Base-by-base conservation (phyloP, 2,888 invertebrate species). In the Eilema caniola region DNA sequence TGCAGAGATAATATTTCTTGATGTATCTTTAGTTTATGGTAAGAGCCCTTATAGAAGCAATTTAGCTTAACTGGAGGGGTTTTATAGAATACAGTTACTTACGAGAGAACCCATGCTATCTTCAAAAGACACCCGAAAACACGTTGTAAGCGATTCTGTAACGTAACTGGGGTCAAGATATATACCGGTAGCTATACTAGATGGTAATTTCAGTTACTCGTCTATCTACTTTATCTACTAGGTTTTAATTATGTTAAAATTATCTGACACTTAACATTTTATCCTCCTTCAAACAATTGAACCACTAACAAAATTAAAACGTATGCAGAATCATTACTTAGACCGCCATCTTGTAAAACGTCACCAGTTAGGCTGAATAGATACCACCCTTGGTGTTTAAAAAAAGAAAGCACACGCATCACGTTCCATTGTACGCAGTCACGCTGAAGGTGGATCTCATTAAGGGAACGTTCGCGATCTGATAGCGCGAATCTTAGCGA, bases 391-490 rank as follows among this genome's bases (percentile, higher is more conserved):
- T 92, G 92, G 90, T 90, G 83, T 84, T 87, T 87, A 92, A 91
- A 91, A 85, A 92, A 91, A 93, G 87, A 89, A 92, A 91, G 84
- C 88, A 88, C 91, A 94, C 92, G 92, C 93, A 92, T 90, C 89
- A 86, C 92, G 89, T 89, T 87, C 89, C 89, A 95, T 95, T 95
- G 93, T 94, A 93, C 88, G 88, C 83, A 91, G 93, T 92, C 91
- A 91, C 90, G 81, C 57, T 79, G 90, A 91, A 93, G 94, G 93
- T 93, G 89, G 91, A 94, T 94, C 94, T 95, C 94, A 94, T 95
- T 95, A 94, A 90, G 89, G 87, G 92, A 88, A 86, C 90, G 89
- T 91, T 88, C 89, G 91, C 92, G 94, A 94, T 92, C 92, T 83
- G 89, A 79, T 94, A 93, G 86, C 90, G 93, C 92, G 91, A 92